Evolutionary conservation across 2,797 vertebrate genomes (phyloP), one percentile per base, ranked within the genome.

Genomic region (Myoxocephalus aenaeus): DNA sequence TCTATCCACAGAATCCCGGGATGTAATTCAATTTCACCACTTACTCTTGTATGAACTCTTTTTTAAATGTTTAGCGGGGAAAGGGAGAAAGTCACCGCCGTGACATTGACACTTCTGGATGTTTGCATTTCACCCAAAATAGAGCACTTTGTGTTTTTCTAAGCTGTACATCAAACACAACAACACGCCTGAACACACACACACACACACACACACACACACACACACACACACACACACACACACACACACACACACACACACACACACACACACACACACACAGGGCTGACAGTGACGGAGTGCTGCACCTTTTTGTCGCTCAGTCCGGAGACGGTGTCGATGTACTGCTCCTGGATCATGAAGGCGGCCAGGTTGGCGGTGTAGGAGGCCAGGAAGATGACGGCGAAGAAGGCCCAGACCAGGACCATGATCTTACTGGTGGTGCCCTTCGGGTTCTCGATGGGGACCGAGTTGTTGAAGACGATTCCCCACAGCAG

Each of bases 401-500:
- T 99, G 88, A 99, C 98, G 0, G 98, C 98, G 0, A 99, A 99
- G 95, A 99, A 99, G 18, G 98, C 98, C 98, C 98, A 99, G 73
- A 99, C 94, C 66, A 99, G 94, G n/a, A 99, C 98, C 98, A 99
- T 99, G 93, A 99, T 97, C 94, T 99, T 99, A 89, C 97, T 99
- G 65, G 98, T 99, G 83, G 98, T 99, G 34, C 98, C 98, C 74
- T 98, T 97, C 14, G 98, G 98, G 86, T 99, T 99, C 93, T 99
- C 98, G 0, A 99, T 97, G 63, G 98, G 98, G 67, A 99, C 98
- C 0, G 98, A 99, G 93, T 99, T 99, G 92, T 99, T 99, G 94
- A 99, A 99, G 80, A 99, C 98, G 82, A 99, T 96, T 0, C 98
- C 98, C 98, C 98, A 99, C 68, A 99, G 95, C 88, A 99, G 94